Evolutionary conservation across 2,797 vertebrate genomes (phyloP), one percentile per base, ranked within the genome.

Genomic region (Anguilla megastoma): DNA sequence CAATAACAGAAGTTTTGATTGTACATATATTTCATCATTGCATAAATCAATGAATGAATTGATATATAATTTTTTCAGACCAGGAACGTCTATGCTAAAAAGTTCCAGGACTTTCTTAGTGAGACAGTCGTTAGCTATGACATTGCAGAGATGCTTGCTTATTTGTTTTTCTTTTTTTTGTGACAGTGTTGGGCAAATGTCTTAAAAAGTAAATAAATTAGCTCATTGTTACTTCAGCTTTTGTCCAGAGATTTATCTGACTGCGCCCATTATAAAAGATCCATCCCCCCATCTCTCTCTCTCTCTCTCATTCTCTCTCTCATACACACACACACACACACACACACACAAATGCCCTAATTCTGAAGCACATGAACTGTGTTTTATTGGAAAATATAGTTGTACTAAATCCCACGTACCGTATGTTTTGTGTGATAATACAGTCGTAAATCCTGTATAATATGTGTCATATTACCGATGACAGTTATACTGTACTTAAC

Each of bases 351-450:
- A 3, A 63, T 45, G 41, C 41, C 41, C 41, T 45, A 45, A 45
- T 45, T 45, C 41, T 45, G 41, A 45, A 45, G 14, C 69, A 24
- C 76, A 76, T 12, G 27, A 56, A 85, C 24, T 27, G n/a, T 33
- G 69, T 71, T 71, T 71, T 14, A 21, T 87, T 21, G 24, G 80
- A 41, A 83, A 87, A 82, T 30, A 85, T 60, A 79, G 79, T 6
- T 21, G 48, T 54, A 86, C 4, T 50, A 48, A 36, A 4, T 5
- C 52, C 27, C n/a, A 6, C 2, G 41, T 48, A 24, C 14, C 41
- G 18, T 18, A 16, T 80, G 36, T 48, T 45, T 7, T 48, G 76
- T 45, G 76, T 48, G 76, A 80, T 21, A 45, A 80, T 80, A 5
- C 14, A 8, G 16, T 8, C 8, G 36, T 48, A 21, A 9, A 21